Percentiles rank a stretch among this genome's conserved stretches.
Evolutionary conservation across 2,113 vertebrate genomes (phyloP).

Genomic region (Sylvia atricapilla): DNA sequence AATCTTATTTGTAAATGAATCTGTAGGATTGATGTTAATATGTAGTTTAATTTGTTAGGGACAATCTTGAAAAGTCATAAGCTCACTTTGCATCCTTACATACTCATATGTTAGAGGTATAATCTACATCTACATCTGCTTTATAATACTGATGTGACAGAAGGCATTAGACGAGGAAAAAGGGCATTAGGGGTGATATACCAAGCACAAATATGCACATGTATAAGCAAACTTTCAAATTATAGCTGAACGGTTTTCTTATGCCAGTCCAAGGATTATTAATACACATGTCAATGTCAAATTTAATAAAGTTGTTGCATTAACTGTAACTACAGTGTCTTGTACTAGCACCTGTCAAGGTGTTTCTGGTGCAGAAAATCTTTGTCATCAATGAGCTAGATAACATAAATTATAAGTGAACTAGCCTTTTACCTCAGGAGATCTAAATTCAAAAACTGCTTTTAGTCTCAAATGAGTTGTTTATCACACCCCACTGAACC

Average conservation of each 20-base stretch:
- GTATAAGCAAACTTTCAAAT: conserved; percentile 69
- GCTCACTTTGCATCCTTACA: conserved; percentile 53
- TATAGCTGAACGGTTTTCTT: conserved; percentile 58
- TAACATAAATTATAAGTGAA: conserved; percentile 41
- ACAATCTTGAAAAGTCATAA: conserved; percentile 63
- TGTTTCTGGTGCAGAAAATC: conserved; percentile 59
- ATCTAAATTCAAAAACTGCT: conserved; percentile 27
- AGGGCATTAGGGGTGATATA: conserved; percentile 23
- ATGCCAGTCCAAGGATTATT: conserved; percentile 61
- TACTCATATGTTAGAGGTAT: conserved; percentile 48
- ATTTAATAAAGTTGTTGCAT: conserved; percentile 52
- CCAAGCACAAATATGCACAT: conserved; percentile 45
- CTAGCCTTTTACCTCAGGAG: conserved; percentile 49
- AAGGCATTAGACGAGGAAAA: conserved; percentile 64
- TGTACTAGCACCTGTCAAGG: conserved; percentile 52
- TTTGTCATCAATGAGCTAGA: conserved; percentile 42
- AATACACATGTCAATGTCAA: conserved; percentile 57
- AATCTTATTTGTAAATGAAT: conserved; percentile 67
- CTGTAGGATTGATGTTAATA: conserved; percentile 43
- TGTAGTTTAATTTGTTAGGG: conserved; percentile 57
- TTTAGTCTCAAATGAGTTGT: conserved; percentile 59
- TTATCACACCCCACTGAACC: conserved; percentile 46
- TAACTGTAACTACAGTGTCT: conserved; percentile 39
- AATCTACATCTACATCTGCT: conserved; percentile 74
- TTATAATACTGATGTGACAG: conserved; percentile 62